These are phyloP conservation scores for Hydrotaea diabolus DNA, from an alignment of 2,888 invertebrate genomes.

Conservation along the genomic window DNA sequence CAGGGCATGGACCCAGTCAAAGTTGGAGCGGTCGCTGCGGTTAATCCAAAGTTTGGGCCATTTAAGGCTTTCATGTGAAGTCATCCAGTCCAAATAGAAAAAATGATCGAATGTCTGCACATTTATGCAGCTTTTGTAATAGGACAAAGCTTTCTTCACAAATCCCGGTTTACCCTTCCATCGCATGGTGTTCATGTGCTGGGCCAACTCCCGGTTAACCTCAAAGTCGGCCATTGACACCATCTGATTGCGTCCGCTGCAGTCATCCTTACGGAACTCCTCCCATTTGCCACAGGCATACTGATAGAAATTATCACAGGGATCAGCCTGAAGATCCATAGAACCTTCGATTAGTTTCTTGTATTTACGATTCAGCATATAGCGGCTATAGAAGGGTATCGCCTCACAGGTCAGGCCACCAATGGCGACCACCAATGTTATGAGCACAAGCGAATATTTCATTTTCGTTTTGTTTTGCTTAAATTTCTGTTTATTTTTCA, in stretches of 20 bases:
- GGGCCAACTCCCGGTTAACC: slow-evolving; percentile 58
- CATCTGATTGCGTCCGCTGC: slow-evolving; percentile 48
- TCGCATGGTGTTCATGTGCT: slow-evolving; percentile 43
- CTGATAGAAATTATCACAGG: slow-evolving; percentile 66
- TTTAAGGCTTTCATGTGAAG: slow-evolving; percentile 52
- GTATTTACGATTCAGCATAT: slow-evolving; percentile 35
- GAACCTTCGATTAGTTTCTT: slow-evolving; percentile 54
- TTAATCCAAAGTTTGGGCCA: slow-evolving; percentile 61
- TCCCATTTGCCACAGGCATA: slow-evolving; percentile 69
- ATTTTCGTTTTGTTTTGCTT: slow-evolving; percentile 31
- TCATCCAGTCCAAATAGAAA: slow-evolving; percentile 62
- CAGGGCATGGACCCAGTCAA: slow-evolving; percentile 68
- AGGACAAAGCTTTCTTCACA: slow-evolving; percentile 44
- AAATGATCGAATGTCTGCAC: slow-evolving; percentile 47
- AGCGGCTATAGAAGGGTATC: neutral
- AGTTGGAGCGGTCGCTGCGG: neutral
- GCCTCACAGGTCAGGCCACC: neutral
- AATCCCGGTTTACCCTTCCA: slow-evolving; percentile 50
- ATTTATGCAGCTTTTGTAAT: slow-evolving; percentile 62
- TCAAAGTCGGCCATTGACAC: slow-evolving; percentile 63
- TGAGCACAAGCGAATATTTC: slow-evolving; percentile 18
- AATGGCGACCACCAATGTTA: neutral
- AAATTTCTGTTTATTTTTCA: neutral
- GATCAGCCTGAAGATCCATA: slow-evolving; percentile 59
- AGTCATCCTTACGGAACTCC: slow-evolving; percentile 12